Conservation (phyloP, 2,113 vertebrate genomes). For the Anseranas semipalmata region DNA sequence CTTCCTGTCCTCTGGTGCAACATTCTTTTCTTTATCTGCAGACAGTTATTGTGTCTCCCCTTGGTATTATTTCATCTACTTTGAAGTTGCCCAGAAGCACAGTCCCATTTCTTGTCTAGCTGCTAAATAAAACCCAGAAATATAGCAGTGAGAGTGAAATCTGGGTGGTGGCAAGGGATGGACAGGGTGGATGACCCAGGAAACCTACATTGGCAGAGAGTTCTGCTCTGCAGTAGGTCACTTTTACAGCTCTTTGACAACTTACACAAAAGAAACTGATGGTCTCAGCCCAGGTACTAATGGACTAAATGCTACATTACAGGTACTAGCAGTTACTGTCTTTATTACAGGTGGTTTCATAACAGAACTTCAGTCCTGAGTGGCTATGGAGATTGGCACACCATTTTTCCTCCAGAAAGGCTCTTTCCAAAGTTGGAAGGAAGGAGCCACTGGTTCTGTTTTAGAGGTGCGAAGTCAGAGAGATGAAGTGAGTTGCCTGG, state of each 20-base stretch:
- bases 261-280: neutral
- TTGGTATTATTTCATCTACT: constrained; percentile 28
- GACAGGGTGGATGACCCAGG: neutral
- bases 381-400: neutral
- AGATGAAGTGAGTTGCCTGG: neutral
- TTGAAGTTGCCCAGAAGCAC: constrained; percentile 10
- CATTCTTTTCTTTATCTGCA: constrained; percentile 44
- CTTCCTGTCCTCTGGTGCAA: constrained; percentile 55
- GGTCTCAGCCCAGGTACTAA: neutral
- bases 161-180: neutral
- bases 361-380: neutral
- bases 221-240: neutral
- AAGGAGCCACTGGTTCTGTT: neutral
- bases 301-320: neutral
- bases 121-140: constrained; percentile 24
- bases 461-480: neutral
- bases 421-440: neutral
- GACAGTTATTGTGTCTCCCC: constrained; percentile 37
- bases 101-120: neutral
- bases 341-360: neutral
- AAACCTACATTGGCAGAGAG: neutral
- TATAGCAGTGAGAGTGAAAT: neutral
- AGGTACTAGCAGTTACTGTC: neutral
- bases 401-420: neutral
- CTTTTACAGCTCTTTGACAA: constrained; percentile 7